phyloP scores from a whole-genome alignment of 2,797 vertebrate species.

The Gymnodraco acuticeps region DNA sequence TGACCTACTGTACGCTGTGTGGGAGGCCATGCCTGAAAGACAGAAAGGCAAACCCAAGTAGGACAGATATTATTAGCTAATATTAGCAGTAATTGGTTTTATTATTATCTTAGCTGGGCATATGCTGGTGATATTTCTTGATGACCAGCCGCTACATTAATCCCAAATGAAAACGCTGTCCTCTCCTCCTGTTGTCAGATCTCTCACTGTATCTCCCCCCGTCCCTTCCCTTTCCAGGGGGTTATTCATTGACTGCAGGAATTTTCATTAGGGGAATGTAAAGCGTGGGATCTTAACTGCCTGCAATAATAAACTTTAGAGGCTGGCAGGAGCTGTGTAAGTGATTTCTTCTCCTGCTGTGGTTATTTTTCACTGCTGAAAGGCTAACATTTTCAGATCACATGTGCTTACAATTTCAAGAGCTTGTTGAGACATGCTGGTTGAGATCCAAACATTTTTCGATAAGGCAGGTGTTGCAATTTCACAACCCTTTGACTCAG shows the following conservation, averaged over 20 bases:
- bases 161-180: not conserved
- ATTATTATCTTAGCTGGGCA: not conserved
- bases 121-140: not conserved
- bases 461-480: constrained; percentile 18
- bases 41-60: not conserved
- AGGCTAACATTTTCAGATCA: constrained; percentile 21
- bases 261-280: constrained; percentile 44
- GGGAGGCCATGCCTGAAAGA: constrained; percentile 30
- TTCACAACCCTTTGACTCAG: not conserved
- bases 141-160: not conserved
- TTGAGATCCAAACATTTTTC: constrained; percentile 18
- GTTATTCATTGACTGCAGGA: constrained; percentile 45
- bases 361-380: constrained; percentile 3
- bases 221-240: not conserved
- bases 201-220: not conserved
- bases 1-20: constrained; percentile 12
- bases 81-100: not conserved
- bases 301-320: constrained; percentile 45
- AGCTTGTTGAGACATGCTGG: constrained; percentile 16
- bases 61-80: constrained; percentile 3
- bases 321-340: constrained; percentile 10
- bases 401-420: constrained; percentile 1
- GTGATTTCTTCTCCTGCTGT: constrained; percentile 25
- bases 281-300: constrained; percentile 23
- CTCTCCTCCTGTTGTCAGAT: not conserved